These are phyloP conservation scores for Drosophila baimaii DNA, from an alignment of 1,140 invertebrate genomes.

Conservation along the genomic window DNA sequence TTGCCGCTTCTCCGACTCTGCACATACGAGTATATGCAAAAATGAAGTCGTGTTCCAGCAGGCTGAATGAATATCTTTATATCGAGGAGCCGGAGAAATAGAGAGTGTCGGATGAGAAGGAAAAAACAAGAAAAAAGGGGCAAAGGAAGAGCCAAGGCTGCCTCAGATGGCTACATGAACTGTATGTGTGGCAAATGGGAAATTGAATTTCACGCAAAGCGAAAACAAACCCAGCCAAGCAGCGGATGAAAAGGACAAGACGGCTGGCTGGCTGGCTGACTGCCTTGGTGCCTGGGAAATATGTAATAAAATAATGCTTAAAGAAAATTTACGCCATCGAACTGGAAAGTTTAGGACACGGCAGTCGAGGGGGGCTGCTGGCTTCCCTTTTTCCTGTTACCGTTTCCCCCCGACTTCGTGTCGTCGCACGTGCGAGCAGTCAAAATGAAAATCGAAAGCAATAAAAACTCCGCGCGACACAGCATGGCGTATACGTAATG, in stretches of 20 bases:
- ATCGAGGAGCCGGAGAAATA: constrained; percentile 47
- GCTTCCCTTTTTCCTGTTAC: constrained; percentile 12
- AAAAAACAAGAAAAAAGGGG: background rate
- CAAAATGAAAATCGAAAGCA: constrained; percentile 82
- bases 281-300: constrained; percentile 32
- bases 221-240: constrained; percentile 74
- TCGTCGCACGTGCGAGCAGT: constrained; percentile 74
- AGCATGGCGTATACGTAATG: constrained; percentile 71
- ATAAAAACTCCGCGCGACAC: constrained; percentile 64
- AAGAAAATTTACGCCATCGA: constrained; percentile 77
- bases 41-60: constrained; percentile 47
- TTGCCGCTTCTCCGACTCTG: constrained; percentile 12
- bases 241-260: constrained; percentile 37
- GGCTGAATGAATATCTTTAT: constrained; percentile 58
- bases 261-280: constrained; percentile 14
- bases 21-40: constrained; percentile 46
- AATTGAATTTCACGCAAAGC: constrained; percentile 79
- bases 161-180: constrained; percentile 36
- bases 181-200: constrained; percentile 70
- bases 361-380: constrained; percentile 2
- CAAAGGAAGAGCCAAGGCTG: constrained; percentile 6
- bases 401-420: constrained; percentile 29
- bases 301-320: constrained; percentile 81
- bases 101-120: constrained; percentile 8
- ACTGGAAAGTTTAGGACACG: constrained; percentile 65